Evolutionary conservation across 2,113 vertebrate genomes (phyloP).

Genomic region (Alligator mississippiensis): DNA sequence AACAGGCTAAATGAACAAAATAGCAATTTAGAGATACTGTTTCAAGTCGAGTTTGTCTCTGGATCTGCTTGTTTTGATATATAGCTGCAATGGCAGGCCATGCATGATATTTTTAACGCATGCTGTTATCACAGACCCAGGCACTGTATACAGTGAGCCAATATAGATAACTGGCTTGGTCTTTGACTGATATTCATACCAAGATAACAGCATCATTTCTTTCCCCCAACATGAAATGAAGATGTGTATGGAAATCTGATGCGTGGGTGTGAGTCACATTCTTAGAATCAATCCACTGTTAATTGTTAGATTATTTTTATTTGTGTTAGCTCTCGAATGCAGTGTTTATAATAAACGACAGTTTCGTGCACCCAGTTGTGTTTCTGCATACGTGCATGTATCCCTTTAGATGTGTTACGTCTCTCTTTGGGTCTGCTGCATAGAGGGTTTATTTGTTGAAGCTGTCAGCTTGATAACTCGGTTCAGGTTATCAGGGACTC

Average conservation of each 20-base stretch:
- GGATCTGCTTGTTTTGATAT: conserved; percentile 43
- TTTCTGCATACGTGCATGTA: conserved; percentile 32
- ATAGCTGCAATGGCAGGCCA: conserved; percentile 22
- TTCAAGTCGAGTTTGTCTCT: conserved; percentile 23
- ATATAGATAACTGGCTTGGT: conserved; percentile 15
- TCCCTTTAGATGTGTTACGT: conserved; percentile 23
- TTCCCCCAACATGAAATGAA: not conserved
- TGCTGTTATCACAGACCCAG: conserved; percentile 39
- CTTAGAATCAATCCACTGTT: not conserved
- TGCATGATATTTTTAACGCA: conserved; percentile 48
- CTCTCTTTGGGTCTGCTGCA: not conserved
- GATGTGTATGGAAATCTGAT: not conserved
- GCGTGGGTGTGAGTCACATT: not conserved
- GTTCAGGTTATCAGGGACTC: not conserved
- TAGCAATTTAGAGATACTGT: conserved; percentile 30
- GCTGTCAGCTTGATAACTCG: conserved; percentile 3
- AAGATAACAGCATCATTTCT: not conserved
- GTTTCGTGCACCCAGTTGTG: not conserved
- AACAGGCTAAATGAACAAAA: conserved; percentile 21
- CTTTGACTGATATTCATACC: conserved; percentile 23
- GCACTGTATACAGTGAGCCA: conserved; percentile 15
- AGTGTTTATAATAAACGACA: conserved; percentile 42
- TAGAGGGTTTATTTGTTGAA: conserved; percentile 55
- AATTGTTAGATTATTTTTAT: conserved; percentile 11
- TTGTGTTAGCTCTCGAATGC: conserved; percentile 36